Evolutionary conservation across 2,797 vertebrate species (phyloP), one percentile per base, ranked within the genome.

Genomic region (Callimico goeldii): DNA sequence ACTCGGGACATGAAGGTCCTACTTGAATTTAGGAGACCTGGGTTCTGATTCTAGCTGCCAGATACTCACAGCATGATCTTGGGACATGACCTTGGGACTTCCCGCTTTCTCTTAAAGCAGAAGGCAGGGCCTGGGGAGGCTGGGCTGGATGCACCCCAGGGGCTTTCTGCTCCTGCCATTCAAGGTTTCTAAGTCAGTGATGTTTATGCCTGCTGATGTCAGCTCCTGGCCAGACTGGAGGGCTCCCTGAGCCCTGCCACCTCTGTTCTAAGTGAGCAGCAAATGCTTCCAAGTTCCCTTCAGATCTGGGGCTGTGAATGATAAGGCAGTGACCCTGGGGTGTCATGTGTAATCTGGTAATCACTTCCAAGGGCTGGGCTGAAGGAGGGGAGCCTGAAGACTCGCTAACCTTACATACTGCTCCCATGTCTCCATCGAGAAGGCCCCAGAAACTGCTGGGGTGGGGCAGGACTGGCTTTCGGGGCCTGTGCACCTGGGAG

Each of bases 371-470:
- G 30, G 41, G n/a, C 8, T 58, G 8, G 26, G 4, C 64, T 70
- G 55, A 72, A 83, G 61, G 61, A 36, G 79, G 58, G 33, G 24
- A 52, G 15, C 28, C 75, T 80, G 33, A 22, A 33, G 17, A 13
- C 17, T 19, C 19, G 20, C 41, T 72, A 10, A 28, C 39, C 55
- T 19, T 9, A 7, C 15, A 13, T 0, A 17, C 46, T 24, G 22
- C 5, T 39, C 8, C 7, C n/a, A n/a, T 0, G 1, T 17, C 10
- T 84, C 24, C 11, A 48, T 48, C 1, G 2, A n/a, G 57, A 76
- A 84, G 43, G 13, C 79, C 72, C 79, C 61, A 85, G 22, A 76
- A 36, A 28, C 58, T 57, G 15, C 70, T 1, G 30, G 22, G 36
- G 20, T 7, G 2, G 6, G 39, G 5, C 8, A 67, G 26, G 36